phyloP scores from a whole-genome alignment of 2,113 vertebrate species.

The Capreolus pygargus region DNA sequence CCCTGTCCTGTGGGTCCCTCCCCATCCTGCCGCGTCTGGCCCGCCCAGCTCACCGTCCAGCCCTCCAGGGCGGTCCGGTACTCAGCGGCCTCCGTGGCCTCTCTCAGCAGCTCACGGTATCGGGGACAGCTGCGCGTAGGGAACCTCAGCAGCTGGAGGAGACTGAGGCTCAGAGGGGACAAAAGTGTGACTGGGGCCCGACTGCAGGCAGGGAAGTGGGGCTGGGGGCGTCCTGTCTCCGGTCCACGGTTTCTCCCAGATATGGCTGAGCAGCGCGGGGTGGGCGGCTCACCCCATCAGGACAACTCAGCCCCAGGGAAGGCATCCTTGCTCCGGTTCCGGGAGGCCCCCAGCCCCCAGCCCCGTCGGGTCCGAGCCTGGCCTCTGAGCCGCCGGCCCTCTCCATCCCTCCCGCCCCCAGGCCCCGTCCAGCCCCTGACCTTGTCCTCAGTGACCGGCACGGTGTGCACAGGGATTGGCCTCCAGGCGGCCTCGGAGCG shows the following conservation, averaged over 20 bases:
- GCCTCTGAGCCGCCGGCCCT: too few relatives aligned
- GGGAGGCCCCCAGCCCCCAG: accelerated
- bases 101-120: conserved; percentile 83
- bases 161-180: conserved; percentile 52
- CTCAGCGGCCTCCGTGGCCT: conserved; percentile 80
- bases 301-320: background rate
- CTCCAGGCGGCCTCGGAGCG: conserved; percentile 82
- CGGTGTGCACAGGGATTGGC: conserved; percentile 88
- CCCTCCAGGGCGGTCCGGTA: conserved; percentile 78
- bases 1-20: accelerated
- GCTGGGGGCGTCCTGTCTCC: background rate
- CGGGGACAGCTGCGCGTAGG: conserved; percentile 83
- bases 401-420: background rate
- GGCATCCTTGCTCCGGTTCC: background rate
- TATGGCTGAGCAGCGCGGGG: accelerated
- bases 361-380: accelerated
- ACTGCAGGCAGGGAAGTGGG: accelerated
- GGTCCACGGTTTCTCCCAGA: background rate
- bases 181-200: background rate
- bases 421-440: conserved; percentile 58
- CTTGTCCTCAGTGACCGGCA: conserved; percentile 85
- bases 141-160: conserved; percentile 83
- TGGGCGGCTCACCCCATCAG: accelerated
- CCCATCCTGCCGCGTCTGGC: background rate
- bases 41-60: conserved; percentile 66